Evolutionary conservation across 2,888 invertebrate species (phyloP), one percentile per base, ranked within the genome.

Genomic region (Fabriciana adippe): DNA sequence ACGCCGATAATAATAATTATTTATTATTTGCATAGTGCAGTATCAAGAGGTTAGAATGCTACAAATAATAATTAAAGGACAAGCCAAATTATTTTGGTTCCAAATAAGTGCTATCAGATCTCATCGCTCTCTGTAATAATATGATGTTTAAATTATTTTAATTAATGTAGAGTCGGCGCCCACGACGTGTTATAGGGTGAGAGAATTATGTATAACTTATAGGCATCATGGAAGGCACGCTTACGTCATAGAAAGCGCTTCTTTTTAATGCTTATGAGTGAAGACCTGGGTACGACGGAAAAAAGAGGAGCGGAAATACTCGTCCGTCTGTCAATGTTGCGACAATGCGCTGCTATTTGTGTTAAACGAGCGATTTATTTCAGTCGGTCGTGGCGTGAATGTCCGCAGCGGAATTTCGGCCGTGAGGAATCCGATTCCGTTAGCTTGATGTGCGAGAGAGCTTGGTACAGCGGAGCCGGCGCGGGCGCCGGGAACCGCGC

Each of bases 311-410:
- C 90, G 91, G 90, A 91, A 89, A 88, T 85, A 86, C 84, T 83
- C 81, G 84, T 88, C 84, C 80, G 88, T 86, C 86, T 88, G 89
- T 89, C 89, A 87, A 87, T 89, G 89, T 83, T 85, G 82, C 85
- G 88, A 90, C 90, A 90, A 88, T 90, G 88, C 86, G 82, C 86
- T 85, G 89, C 90, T 91, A 90, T 92, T 91, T 91, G 88, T 86
- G 91, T 90, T 89, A 89, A 89, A 91, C 85, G 87, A 86, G 87
- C 90, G 88, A 89, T 90, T 91, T 91, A 92, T 92, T 92, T 92
- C 89, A 92, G 91, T 90, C 90, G 84, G 87, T 86, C 83, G 89
- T 79, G 84, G 84, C 90, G 91, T 92, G 92, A 92, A 92, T 79
- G 92, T 87, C 90, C 91, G 87, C 90, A 77, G 80, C 80, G 91